Evolutionary conservation across 2,888 invertebrate genomes (phyloP), one percentile per base, ranked within the genome.

Genomic region (Sthenelais limicola): DNA sequence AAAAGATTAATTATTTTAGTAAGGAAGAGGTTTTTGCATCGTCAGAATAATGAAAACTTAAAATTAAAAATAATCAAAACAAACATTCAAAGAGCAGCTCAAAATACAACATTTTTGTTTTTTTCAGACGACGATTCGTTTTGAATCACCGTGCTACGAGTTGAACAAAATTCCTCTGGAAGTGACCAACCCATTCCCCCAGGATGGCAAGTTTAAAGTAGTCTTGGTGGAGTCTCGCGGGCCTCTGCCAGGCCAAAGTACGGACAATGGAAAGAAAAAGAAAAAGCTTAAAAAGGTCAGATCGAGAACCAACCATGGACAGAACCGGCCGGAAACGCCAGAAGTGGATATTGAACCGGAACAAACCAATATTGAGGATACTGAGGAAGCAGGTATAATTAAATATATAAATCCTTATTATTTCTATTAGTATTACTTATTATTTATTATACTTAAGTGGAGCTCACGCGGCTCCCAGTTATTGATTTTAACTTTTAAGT

Each of bases 131-230:
- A 81, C 80, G 0, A 73, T 85, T 26, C 82, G 84, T 71, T 80
- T 81, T 56, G 84, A 85, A 71, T 80, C 86, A 3, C 86, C 85
- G 1, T 85, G 87, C 71, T 88, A 87, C 74, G 84, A 85, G 70
- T 77, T 86, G 66, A 79, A 83, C 68, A 82, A 81, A 54, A 77
- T 87, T 26, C 73, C 76, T 3, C 33, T 87, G 5, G 80, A 82
- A 4, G 80, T 88, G 24, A 81, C 79, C 28, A 88, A 87, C 72
- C 87, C 87, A 18, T 88, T 87, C 74, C 33, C 76, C n/a, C 81
- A 83, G 68, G 78, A 76, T 15, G 87, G 86, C 15, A 81, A 80
- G 30, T 88, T 88, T 79, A 75, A 80, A 7, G 80, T 88, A 28
- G 80, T 84, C 7, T 78, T 87, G 24, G 82, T 86, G 7, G 87